These are phyloP conservation scores for Tenualosa ilisha DNA, from an alignment of 2,797 vertebrate species.

Conservation along the genomic window DNA sequence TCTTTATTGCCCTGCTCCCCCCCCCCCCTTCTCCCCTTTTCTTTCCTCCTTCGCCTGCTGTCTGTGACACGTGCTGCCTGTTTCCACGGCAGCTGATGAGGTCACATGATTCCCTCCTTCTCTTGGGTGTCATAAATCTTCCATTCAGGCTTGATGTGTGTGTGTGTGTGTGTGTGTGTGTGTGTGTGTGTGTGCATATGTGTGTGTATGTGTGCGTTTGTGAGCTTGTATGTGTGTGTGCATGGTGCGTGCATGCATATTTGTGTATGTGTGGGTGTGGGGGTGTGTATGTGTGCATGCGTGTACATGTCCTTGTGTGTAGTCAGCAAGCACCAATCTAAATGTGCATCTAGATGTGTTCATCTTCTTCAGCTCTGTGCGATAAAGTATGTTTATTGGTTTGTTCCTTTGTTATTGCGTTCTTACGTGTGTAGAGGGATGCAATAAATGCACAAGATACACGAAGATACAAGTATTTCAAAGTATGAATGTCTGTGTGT, in stretches of 20 bases:
- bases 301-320: constrained; percentile 20
- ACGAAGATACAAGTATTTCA: too few species aligned
- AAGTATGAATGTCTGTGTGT: not conserved
- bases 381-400: not conserved
- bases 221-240: not conserved
- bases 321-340: not conserved
- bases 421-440: not conserved
- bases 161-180: constrained; percentile 17
- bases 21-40: not conserved
- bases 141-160: constrained; percentile 23
- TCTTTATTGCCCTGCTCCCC: not conserved
- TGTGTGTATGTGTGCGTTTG: not conserved
- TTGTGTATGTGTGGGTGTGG: constrained; percentile 33
- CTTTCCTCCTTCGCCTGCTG: constrained; percentile 51
- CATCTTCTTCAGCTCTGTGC: not conserved
- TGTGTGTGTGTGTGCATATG: constrained; percentile 28
- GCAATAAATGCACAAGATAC: not conserved
- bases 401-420: not conserved
- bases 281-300: not conserved
- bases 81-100: constrained; percentile 77
- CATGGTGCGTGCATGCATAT: constrained; percentile 37
- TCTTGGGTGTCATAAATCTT: constrained; percentile 46
- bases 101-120: constrained; percentile 63
- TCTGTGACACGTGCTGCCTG: constrained; percentile 65
- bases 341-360: not conserved